These are phyloP conservation scores for Apamea crenata DNA, from an alignment of 2,888 invertebrate species.

Conservation along the genomic window DNA sequence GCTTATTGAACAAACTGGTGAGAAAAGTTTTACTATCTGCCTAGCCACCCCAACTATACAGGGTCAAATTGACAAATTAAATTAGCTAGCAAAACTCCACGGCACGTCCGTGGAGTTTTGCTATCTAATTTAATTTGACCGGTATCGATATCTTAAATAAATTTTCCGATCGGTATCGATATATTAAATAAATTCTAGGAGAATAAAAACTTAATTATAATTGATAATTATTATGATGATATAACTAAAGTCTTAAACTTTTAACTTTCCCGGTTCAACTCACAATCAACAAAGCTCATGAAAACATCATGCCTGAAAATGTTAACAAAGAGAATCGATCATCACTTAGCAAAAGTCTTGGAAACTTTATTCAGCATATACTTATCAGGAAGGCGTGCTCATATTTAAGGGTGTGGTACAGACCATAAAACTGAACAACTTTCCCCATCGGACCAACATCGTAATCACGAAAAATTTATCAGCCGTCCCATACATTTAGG, in stretches of 20 bases:
- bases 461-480: background rate
- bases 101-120: too few species aligned
- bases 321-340: background rate
- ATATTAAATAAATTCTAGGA: background rate
- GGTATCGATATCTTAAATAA: too few species aligned
- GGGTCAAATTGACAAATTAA: too few species aligned
- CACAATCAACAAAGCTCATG: background rate
- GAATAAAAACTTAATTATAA: background rate
- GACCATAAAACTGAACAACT: too few species aligned
- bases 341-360: background rate
- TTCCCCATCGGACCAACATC: background rate
- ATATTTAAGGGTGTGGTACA: too few species aligned
- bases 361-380: background rate
- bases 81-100: too few species aligned
- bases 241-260: background rate
- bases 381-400: too few species aligned
- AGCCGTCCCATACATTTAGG: background rate
- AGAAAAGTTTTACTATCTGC: background rate
- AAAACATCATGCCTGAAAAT: background rate
- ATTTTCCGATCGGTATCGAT: too few species aligned
- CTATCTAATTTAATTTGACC: too few species aligned
- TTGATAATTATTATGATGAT: too few species aligned
- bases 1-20: conserved; percentile 25
- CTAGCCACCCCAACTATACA: background rate
- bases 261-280: background rate